These are phyloP conservation scores for Pangasius djambal DNA, from an alignment of 2,797 vertebrate genomes.

Conservation along the genomic window DNA sequence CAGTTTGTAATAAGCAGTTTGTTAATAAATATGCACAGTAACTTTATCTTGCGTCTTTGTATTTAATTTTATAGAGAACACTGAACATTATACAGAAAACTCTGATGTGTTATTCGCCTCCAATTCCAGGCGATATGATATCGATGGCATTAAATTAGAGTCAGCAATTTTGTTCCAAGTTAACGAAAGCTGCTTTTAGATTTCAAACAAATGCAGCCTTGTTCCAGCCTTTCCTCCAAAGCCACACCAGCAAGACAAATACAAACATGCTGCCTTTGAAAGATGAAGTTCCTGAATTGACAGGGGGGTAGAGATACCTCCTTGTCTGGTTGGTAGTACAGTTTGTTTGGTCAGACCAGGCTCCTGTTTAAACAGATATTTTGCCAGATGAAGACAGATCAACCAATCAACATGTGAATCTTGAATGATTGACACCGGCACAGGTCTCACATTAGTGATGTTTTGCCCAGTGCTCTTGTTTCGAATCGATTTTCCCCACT, in stretches of 20 bases:
- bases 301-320: not conserved
- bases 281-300: not conserved
- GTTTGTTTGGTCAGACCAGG: not conserved
- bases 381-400: not conserved
- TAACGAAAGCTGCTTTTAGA: not conserved
- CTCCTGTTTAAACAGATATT: not conserved
- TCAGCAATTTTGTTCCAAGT: not conserved
- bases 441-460: too few species aligned
- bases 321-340: not conserved
- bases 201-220: not conserved
- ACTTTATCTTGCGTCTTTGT: not conserved
- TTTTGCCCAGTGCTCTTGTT: too few species aligned
- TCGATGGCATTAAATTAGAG: not conserved
- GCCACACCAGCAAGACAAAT: not conserved
- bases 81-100: not conserved
- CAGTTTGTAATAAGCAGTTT: conserved; percentile 35
- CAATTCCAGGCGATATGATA: not conserved
- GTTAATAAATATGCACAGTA: conserved; percentile 41
- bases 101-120: not conserved
- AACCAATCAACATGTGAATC: not conserved
- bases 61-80: not conserved
- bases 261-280: not conserved
- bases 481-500: too few species aligned
- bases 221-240: not conserved
- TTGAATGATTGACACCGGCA: not conserved